Percentiles rank a stretch among this genome's conserved stretches.
These are phyloP conservation scores for Felis catus DNA, from an alignment of 2,113 vertebrate species.

Conservation along the genomic window DNA sequence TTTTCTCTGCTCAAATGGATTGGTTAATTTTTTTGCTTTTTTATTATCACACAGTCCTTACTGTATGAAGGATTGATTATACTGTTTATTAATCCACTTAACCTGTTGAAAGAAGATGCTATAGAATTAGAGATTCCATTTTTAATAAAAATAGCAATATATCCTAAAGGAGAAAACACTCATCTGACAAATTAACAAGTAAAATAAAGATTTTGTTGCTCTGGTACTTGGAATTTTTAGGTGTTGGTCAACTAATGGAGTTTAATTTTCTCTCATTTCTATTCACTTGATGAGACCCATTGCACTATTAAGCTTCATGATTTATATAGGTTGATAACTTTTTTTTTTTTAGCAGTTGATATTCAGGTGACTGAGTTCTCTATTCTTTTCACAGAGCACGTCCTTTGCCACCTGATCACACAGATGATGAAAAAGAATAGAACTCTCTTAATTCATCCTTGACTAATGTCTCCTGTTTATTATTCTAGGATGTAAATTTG, in stretches of 20 bases:
- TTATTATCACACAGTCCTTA: slow-evolving; percentile 16
- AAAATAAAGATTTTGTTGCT: slow-evolving; percentile 43
- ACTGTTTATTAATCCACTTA: slow-evolving; percentile 23
- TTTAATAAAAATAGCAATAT: slow-evolving; percentile 41
- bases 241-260: not conserved
- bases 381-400: slow-evolving; percentile 67
- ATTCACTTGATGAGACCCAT: slow-evolving; percentile 4
- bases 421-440: slow-evolving; percentile 73
- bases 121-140: not conserved
- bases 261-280: slow-evolving; percentile 54
- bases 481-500: slow-evolving; percentile 59
- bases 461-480: slow-evolving; percentile 18
- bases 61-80: not conserved
- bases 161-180: slow-evolving; percentile 15
- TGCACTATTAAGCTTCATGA: not conserved
- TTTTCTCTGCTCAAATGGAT: slow-evolving; percentile 28
- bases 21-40: slow-evolving; percentile 41
- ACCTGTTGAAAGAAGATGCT: not conserved
- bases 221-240: slow-evolving; percentile 30
- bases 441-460: slow-evolving; percentile 40
- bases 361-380: slow-evolving; percentile 41
- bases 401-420: slow-evolving; percentile 69
- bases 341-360: not conserved
- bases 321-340: not conserved
- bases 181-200: not conserved